These are phyloP conservation scores for Palythoa heliodiscus DNA, from an alignment of 92 coral and sea anemone species.

Conservation along the genomic window DNA sequence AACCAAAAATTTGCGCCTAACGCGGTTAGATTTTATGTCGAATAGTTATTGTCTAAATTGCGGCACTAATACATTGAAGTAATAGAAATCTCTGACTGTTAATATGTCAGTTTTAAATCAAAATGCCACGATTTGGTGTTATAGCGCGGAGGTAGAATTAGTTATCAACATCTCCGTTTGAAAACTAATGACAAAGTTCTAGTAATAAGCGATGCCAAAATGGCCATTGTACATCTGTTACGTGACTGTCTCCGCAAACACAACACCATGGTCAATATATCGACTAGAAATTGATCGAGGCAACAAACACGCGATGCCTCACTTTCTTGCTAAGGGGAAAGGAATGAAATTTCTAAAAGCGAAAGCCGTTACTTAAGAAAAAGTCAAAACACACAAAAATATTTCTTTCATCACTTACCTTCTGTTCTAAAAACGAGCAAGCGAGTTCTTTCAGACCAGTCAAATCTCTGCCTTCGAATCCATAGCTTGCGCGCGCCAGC, in stretches of 20 bases:
- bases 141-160: neutral
- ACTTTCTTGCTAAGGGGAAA: neutral
- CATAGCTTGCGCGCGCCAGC: slow-evolving; percentile 94
- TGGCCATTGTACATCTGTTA: neutral
- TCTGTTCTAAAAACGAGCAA: slow-evolving; percentile 96
- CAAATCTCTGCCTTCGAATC: slow-evolving; percentile 93
- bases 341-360: neutral
- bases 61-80: neutral
- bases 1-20: neutral
- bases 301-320: slow-evolving; percentile 22
- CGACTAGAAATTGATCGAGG: slow-evolving; percentile 5
- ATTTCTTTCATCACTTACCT: slow-evolving; percentile 62
- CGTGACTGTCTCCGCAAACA: slow-evolving; percentile 25
- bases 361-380: neutral
- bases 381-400: slow-evolving; percentile 23
- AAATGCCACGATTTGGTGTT: neutral
- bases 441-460: slow-evolving; percentile 91
- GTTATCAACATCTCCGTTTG: too few relatives aligned
- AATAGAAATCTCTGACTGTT: neutral
- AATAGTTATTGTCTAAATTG: neutral
- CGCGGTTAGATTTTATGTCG: neutral
- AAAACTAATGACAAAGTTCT: too few relatives aligned
- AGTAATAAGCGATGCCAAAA: slow-evolving; percentile 11
- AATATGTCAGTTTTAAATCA: neutral
- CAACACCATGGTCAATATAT: slow-evolving; percentile 2